These are phyloP conservation scores for Parazoanthus atlanticus DNA, from an alignment of 92 coral and sea anemone species.

Conservation along the genomic window DNA sequence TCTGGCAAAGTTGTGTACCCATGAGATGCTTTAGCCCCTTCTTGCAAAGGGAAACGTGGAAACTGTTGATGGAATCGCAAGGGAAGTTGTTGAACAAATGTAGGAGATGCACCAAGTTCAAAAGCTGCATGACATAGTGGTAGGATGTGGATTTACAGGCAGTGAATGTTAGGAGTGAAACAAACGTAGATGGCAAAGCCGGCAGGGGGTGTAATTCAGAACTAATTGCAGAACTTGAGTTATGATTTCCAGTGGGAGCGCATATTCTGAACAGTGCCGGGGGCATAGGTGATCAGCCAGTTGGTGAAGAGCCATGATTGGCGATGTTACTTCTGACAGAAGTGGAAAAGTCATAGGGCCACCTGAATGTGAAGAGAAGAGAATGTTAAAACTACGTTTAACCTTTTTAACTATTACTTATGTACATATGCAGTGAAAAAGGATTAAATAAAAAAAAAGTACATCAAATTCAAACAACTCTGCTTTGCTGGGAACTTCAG, in stretches of 20 bases:
- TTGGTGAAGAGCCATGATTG: neutral
- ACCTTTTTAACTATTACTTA: too few species aligned
- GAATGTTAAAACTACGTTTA: neutral
- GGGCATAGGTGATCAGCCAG: neutral
- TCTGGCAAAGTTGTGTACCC: constrained; percentile 8
- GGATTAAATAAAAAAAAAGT: too few species aligned
- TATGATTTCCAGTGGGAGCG: too few species aligned
- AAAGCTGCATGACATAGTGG: constrained; percentile 6
- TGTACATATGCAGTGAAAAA: too few species aligned
- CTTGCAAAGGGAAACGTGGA: neutral
- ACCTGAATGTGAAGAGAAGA: neutral
- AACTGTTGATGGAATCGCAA: constrained; percentile 29
- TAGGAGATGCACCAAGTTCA: constrained; percentile 8
- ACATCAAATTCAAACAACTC: constrained; percentile 5
- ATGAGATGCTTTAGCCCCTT: constrained; percentile 5
- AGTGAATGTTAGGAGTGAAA: neutral
- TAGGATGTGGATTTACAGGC: neutral
- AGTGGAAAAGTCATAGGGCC: too few species aligned
- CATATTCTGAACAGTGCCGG: constrained; percentile 9
- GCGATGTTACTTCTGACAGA: neutral
- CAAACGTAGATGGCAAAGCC: neutral
- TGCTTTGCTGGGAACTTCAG: neutral
- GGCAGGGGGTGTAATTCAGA: too few species aligned
- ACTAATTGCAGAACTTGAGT: too few species aligned
- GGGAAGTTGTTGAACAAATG: neutral